Base-by-base conservation (phyloP, 2,888 invertebrate genomes). In the Lasiommata megera region DNA sequence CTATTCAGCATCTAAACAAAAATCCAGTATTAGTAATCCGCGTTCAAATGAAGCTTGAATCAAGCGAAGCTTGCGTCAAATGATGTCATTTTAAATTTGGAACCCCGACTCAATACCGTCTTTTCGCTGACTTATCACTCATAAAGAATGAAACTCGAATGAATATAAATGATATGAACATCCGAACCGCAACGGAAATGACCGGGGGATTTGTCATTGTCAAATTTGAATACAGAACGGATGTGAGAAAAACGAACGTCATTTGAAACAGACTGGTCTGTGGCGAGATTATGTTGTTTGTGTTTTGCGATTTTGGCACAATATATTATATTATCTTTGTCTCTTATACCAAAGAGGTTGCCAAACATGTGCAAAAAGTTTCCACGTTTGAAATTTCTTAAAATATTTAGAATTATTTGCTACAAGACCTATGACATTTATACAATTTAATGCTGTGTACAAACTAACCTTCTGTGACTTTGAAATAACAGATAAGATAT, bases 181-280 rank as follows among this genome's bases (percentile, higher is more conserved):
- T 84, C 85, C 86, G 71, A 82, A 80, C 82, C 82, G 71, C 82
- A 83, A 62, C 80, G 87, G 88, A 87, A 86, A 85, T 81, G 77
- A 76, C 85, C 84, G 81, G 73, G 73, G 74, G 79, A 88, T 88
- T 86, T 88, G 88, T 88, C 88, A 85, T 69, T 82, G 87, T 88
- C 88, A 87, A 82, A 88, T 88, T 88, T 88, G 86, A 88, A 88
- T 88, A 82, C 83, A 72, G 77, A 80, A 65, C 81, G 82, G 83
- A 82, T 81, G 82, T 61, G 82, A 79, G 85, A 84, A 84, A 86
- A 84, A 86, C 85, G 85, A 84, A 81, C 74, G 76, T 85, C 88
- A 88, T 87, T 83, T 84, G 86, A 86, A 46, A 46, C 46, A 46
- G 46, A 82, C 75, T 70, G 65, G 59, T 63, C 66, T 65, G 61